Evolutionary conservation across 2,797 vertebrate genomes (phyloP).

Genomic region (Liparis tanakae): DNA sequence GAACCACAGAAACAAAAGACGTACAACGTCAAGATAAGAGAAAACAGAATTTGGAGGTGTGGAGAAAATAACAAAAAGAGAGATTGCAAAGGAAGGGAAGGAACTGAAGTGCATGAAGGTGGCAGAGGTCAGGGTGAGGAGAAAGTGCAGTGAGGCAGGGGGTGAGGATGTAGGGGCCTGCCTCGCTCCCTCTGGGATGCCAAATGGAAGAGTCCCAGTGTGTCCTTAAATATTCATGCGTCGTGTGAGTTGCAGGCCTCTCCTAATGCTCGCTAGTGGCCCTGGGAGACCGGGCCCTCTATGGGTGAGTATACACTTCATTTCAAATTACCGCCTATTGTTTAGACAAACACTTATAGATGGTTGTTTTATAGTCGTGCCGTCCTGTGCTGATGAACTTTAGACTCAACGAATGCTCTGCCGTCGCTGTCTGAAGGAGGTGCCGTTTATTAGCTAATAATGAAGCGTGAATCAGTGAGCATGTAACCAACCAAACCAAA

Average conservation of each 20-base stretch:
- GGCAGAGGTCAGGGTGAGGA: constrained; percentile 54
- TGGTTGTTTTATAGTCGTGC: constrained; percentile 58
- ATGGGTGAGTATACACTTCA: constrained; percentile 72
- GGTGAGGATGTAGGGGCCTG: constrained; percentile 42
- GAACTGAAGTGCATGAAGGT: constrained; percentile 36
- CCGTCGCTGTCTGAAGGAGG: background rate
- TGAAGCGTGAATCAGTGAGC: background rate
- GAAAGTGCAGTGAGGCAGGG: constrained; percentile 23
- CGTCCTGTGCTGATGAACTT: constrained; percentile 9
- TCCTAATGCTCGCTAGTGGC: constrained; percentile 79
- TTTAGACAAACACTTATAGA: constrained; percentile 68
- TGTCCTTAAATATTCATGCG: constrained; percentile 85
- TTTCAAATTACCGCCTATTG: constrained; percentile 78
- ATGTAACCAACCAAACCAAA: background rate
- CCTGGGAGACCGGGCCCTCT: constrained; percentile 68
- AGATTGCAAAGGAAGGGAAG: background rate
- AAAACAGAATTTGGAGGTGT: constrained; percentile 22
- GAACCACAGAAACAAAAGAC: constrained; percentile 51
- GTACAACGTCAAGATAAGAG: constrained; percentile 16
- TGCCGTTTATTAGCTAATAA: background rate
- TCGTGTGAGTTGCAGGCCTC: constrained; percentile 62
- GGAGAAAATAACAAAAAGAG: constrained; percentile 15
- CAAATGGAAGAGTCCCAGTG: constrained; percentile 79
- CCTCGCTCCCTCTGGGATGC: constrained; percentile 62
- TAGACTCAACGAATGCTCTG: background rate